Percentiles rank a stretch among this genome's conserved stretches.
These are phyloP conservation scores for Apotomis turbidana DNA, from an alignment of 2,888 invertebrate species.

Conservation along the genomic window DNA sequence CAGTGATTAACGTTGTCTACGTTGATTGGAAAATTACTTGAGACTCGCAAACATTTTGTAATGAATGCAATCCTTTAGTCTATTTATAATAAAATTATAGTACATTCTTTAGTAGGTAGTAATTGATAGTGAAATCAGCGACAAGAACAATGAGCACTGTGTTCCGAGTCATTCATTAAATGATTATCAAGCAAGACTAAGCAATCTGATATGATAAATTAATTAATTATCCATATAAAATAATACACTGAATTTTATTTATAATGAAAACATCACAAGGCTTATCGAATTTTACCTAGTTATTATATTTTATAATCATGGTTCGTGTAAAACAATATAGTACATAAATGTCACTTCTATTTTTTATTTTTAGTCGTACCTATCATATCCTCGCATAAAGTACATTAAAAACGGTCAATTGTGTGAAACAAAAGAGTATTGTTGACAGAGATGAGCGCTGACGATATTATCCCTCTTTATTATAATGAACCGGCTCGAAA, in stretches of 20 bases:
- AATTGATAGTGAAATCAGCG: neutral
- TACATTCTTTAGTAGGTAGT: neutral
- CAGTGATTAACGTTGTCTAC: neutral
- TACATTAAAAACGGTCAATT: constrained; percentile 18
- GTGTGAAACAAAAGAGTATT: constrained; percentile 18
- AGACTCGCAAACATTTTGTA: neutral
- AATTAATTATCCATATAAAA: too few relatives aligned
- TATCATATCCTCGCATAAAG: neutral
- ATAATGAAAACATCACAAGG: too few relatives aligned
- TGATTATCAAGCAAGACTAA: too few relatives aligned
- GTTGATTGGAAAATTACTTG: neutral
- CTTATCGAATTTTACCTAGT: too few relatives aligned
- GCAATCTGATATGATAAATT: too few relatives aligned
- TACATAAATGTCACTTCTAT: too few relatives aligned
- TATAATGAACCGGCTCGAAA: constrained; percentile 12
- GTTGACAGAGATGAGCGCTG: constrained; percentile 3
- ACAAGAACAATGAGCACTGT: neutral
- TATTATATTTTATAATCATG: too few relatives aligned
- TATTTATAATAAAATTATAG: neutral
- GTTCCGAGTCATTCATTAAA: too few relatives aligned
- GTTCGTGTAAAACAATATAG: too few relatives aligned
- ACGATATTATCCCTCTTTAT: neutral
- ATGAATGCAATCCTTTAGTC: too few relatives aligned
- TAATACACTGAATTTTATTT: too few relatives aligned
- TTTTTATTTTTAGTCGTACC: too few relatives aligned